Conservation (phyloP, 2,113 vertebrate species). For the Petrocephalus microphthalmus region DNA sequence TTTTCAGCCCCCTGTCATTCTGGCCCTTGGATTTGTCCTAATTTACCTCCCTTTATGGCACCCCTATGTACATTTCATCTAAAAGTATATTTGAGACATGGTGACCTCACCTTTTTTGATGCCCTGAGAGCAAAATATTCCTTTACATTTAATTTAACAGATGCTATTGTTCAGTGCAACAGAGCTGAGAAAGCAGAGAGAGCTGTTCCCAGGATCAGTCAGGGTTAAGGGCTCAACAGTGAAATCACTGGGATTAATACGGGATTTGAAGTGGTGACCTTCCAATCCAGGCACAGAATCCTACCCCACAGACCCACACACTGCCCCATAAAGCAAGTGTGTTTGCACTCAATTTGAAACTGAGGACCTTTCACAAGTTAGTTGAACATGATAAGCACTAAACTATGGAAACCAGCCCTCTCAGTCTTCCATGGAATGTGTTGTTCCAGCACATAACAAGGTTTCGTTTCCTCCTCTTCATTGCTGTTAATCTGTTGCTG, state of each 20-base stretch:
- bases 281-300: not conserved
- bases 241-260: not conserved
- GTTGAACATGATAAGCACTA: not conserved
- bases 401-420: not conserved
- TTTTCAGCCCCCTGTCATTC: not conserved
- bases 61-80: not conserved
- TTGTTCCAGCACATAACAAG: not conserved
- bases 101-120: not conserved
- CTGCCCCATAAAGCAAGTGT: not conserved
- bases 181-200: not conserved
- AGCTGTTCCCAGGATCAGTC: not conserved
- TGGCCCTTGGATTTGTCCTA: not conserved
- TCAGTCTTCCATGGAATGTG: not conserved
- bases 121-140: not conserved
- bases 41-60: not conserved
- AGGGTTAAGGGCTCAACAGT: not conserved
- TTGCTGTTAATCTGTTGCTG: not conserved
- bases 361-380: not conserved
- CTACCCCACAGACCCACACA: not conserved
- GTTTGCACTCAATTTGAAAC: not conserved
- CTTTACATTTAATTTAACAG: not conserved
- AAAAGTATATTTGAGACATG: not conserved
- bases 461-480: not conserved
- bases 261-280: not conserved
- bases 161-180: not conserved